Evolutionary conservation across 2,888 invertebrate genomes (phyloP), one percentile per base, ranked within the genome.

Genomic region (Dryadula phaetusa): DNA sequence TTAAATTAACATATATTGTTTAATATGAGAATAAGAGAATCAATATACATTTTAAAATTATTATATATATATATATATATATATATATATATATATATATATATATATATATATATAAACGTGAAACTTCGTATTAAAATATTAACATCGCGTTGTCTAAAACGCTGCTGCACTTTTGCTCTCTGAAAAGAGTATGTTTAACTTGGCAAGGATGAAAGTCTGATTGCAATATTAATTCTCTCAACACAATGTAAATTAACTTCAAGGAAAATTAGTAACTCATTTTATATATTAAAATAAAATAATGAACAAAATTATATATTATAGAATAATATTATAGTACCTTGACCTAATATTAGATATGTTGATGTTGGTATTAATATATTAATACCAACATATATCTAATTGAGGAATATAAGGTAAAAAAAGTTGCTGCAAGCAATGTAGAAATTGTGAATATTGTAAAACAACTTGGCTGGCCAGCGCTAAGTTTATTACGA

Each of bases 391-490:
- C n/a, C n/a, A n/a, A n/a, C n/a, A n/a, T n/a, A n/a, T n/a, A n/a
- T n/a, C n/a, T n/a, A n/a, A n/a, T n/a, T n/a, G n/a, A n/a, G n/a
- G n/a, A n/a, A n/a, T n/a, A n/a, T n/a, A n/a, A n/a, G n/a, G n/a
- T n/a, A 32, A 53, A 20, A 18, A 32, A 32, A 18, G 62, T n/a
- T n/a, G n/a, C n/a, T n/a, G n/a, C n/a, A n/a, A n/a, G n/a, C n/a
- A 66, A 66, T 40, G 32, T 22, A 42, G 14, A 66, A 66, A 60
- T 54, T 14, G 61, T 44, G 25, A 37, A 28, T 28, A 47, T 46
- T 54, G 54, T 62, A 56, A 56, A 52, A 62, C 75, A 74, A 74
- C 66, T 80, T 83, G 81, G 80, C 82, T 82, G 78, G 81, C 75
- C 72, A 67, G 74, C 76, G 75, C 74, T 77, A 75, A 73, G 71